A percentile compares a stretch with the other conserved stretches of the same genome.
Conservation (phyloP, 1,140 invertebrate species). For the Leptestheria dahalacensis region DNA sequence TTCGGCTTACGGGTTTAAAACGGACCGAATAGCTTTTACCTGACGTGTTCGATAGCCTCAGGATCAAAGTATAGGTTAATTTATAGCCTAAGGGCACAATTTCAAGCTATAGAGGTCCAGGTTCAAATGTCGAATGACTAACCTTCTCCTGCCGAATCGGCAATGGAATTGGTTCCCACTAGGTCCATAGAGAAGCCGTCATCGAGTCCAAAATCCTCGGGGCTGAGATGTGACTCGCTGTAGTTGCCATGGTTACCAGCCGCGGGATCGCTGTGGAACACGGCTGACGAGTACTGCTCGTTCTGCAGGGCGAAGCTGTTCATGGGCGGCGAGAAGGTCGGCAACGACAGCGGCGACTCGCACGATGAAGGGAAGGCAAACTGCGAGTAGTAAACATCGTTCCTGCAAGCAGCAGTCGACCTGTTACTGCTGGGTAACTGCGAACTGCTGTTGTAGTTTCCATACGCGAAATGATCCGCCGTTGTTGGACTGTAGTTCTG, state of each 20-base stretch:
- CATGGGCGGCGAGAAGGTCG: background rate
- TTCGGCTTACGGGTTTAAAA: too few species aligned
- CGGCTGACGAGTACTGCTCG: background rate
- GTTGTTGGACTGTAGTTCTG: background rate
- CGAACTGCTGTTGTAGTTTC: background rate
- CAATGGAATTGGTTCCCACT: background rate
- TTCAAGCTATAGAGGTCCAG: too few species aligned
- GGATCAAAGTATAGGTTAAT: too few species aligned
- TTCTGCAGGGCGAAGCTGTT: background rate
- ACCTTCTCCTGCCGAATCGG: slow-evolving; percentile 3
- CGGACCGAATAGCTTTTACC: too few species aligned
- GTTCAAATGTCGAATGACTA: too few species aligned
- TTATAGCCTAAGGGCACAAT: too few species aligned
- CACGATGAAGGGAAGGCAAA: slow-evolving; percentile 6
- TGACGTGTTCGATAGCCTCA: too few species aligned
- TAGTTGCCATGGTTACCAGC: background rate
- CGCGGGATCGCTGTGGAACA: background rate
- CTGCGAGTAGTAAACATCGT: background rate
- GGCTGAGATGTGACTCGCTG: background rate
- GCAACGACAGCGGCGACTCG: slow-evolving; percentile 3
- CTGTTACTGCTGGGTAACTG: background rate
- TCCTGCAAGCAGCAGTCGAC: too few species aligned
- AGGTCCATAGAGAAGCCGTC: slow-evolving; percentile 3
- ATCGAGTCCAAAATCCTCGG: slow-evolving; percentile 1
- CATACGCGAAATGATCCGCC: background rate